Evolutionary conservation across 2,797 vertebrate species (phyloP).

Genomic region (Oophaga sylvatica): DNA sequence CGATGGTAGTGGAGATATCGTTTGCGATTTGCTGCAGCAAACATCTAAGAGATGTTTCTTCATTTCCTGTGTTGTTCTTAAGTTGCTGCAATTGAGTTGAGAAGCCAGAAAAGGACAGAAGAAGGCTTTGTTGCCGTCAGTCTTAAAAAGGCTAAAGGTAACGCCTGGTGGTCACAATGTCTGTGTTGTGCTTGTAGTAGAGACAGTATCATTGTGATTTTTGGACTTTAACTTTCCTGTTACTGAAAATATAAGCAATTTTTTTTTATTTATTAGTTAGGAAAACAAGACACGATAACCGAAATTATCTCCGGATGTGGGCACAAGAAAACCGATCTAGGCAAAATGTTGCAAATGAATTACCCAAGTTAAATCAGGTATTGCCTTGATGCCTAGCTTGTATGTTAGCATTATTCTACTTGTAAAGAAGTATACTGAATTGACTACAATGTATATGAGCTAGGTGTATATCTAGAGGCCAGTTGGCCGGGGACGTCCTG

Average conservation of each 20-base stretch:
- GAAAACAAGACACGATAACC: slow-evolving; percentile 89
- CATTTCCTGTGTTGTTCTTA: slow-evolving; percentile 23
- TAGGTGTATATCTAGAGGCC: too few species aligned
- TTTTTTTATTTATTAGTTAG: slow-evolving; percentile 17
- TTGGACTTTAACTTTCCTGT: slow-evolving; percentile 34
- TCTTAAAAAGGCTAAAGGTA: slow-evolving; percentile 90
- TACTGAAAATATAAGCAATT: background rate
- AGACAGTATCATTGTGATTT: background rate
- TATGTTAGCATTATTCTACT: too few species aligned
- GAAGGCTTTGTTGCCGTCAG: slow-evolving; percentile 93
- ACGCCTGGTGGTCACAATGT: background rate
- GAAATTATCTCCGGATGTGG: slow-evolving; percentile 91
- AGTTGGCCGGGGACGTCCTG: too few species aligned
- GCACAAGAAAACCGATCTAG: slow-evolving; percentile 88
- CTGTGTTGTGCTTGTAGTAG: background rate
- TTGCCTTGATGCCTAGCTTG: background rate
- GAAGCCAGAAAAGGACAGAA: slow-evolving; percentile 81
- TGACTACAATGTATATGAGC: too few species aligned
- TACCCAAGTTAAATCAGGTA: slow-evolving; percentile 94
- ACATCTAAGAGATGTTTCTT: slow-evolving; percentile 32
- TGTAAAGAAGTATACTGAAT: too few species aligned
- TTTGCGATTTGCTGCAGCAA: background rate
- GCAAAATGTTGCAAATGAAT: slow-evolving; percentile 83
- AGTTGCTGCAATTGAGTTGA: slow-evolving; percentile 71
- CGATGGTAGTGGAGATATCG: background rate